These are phyloP conservation scores for Hormaphis cornu DNA, from an alignment of 1,140 invertebrate genomes.

Conservation along the genomic window DNA sequence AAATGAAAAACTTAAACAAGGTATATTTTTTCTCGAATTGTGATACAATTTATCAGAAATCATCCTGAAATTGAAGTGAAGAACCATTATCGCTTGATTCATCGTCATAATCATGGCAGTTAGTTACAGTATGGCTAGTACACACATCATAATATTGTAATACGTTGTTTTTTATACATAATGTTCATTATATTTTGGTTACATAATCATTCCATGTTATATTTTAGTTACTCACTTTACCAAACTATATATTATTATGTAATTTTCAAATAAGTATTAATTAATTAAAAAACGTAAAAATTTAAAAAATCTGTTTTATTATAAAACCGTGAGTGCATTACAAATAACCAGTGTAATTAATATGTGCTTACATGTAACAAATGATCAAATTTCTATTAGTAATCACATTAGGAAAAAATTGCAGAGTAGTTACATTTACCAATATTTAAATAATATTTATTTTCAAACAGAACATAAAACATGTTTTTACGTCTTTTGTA, in stretches of 20 bases:
- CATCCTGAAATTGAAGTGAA: not conserved
- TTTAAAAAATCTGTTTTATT: conserved; percentile 2
- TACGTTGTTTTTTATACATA: not conserved
- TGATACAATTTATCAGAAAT: conserved; percentile 12
- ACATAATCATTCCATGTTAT: conserved; percentile 29
- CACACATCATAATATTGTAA: not conserved
- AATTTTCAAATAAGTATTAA: not conserved
- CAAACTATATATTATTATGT: conserved; percentile 8
- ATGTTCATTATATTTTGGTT: conserved; percentile 2
- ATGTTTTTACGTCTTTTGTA: not conserved
- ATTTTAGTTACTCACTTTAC: not conserved
- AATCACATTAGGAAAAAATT: not conserved
- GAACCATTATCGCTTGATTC: not conserved
- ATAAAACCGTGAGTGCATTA: conserved; percentile 1
- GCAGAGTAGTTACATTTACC: not conserved
- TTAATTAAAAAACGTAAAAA: conserved; percentile 9
- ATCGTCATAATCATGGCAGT: not conserved
- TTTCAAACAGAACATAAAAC: not conserved
- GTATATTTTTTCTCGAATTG: conserved; percentile 18
- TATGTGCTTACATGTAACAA: conserved; percentile 1
- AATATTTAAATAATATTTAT: not conserved
- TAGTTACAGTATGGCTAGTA: not conserved
- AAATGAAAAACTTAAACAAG: conserved; percentile 13
- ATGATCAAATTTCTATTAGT: not conserved
- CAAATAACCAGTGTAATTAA: conserved; percentile 11